Evolutionary conservation across 2,888 invertebrate genomes (phyloP), one percentile per base, ranked within the genome.

Genomic region (Rhodophaea formosa): DNA sequence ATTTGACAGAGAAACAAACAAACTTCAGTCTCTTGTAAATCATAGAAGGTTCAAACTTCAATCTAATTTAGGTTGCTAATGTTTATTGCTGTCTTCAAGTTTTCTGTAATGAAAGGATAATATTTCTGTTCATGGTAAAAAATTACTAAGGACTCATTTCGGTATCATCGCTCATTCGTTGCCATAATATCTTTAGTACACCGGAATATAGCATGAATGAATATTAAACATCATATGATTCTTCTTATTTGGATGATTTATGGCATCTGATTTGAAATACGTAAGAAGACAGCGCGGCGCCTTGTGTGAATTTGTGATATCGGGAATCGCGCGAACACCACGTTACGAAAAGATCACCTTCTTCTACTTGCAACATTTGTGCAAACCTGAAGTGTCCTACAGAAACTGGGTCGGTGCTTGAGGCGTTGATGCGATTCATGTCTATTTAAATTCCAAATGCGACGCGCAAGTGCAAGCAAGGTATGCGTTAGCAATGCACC

Each of bases 401-500:
- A 75, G 75, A 80, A 88, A 82, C 67, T 86, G 78, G 85, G 86
- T 83, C 84, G 78, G 72, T 67, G 67, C 68, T 63, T 61, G 66
- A 80, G 77, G 77, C 79, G 74, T 79, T 84, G 79, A 78, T 80
- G 71, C 75, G 77, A 82, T 84, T 84, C 80, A 74, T 71, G 77
- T 84, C 82, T 84, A 86, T 88, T 87, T 82, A 80, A 86, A 88
- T 84, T 84, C 84, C 76, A 83, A 88, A 87, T 82, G 82, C 79
- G 75, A 71, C 80, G 85, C 86, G 84, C 84, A 81, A 86, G 82
- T 86, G 86, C 86, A 84, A 71, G 71, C 67, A 71, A 74, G 77
- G 72, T 74, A 79, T 81, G 80, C 80, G 72, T 75, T 75, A 72
- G 72, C 75, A 75, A 68, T 77, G 82, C 84, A 80, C 74, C 72